Base-by-base conservation (phyloP, 2,888 invertebrate species). In the Gonocerus acuteangulatus region DNA sequence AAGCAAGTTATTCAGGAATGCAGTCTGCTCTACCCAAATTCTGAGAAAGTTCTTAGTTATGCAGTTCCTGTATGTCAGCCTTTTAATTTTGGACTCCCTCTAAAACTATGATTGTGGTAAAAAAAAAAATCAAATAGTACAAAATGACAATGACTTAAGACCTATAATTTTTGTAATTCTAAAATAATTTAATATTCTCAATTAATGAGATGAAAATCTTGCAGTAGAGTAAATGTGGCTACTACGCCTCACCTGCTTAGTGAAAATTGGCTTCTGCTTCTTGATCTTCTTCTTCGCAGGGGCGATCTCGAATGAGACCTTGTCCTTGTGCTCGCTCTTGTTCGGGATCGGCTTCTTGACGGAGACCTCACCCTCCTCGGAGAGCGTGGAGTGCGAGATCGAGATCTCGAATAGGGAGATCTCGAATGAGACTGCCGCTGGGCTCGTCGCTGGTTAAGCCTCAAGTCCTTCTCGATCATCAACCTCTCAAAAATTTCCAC, bases 401-500 rank as follows among this genome's bases (percentile, higher is more conserved):
- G 77, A 66, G 80, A 79, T 63, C 78, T 78, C 23, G 85, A 84
- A 66, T 81, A 74, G 16, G 85, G 65, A 2, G 71, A 70, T 1
- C 70, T 68, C 45, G 69, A 69, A 0, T 66, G 60, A 44, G 69
- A 69, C 11, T 68, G 62, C 23, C 62, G 62, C 9, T 65, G 63
- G 13, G 64, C 57, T 32, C 62, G 61, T n/a, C n/a, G n/a, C 9
- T 65, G 63, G 13, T 61, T 51, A 23, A 61, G 61, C 44, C 44
- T 54, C 85, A 84, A 83, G 77, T 88, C 87, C 74, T 91, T 91
- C 74, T 91, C 90, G 67, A 87, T 80, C 71, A 92, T 80, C 79
- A 91, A 87, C 67, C 89, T 80, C 74, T 91, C 87, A 74, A 92
- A 92, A 57, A 89, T 89, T 73, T 89, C 89, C 69, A 91, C 75